Evolutionary conservation across 2,888 invertebrate species (phyloP), one percentile per base, ranked within the genome.

Genomic region (Magallana nippona): DNA sequence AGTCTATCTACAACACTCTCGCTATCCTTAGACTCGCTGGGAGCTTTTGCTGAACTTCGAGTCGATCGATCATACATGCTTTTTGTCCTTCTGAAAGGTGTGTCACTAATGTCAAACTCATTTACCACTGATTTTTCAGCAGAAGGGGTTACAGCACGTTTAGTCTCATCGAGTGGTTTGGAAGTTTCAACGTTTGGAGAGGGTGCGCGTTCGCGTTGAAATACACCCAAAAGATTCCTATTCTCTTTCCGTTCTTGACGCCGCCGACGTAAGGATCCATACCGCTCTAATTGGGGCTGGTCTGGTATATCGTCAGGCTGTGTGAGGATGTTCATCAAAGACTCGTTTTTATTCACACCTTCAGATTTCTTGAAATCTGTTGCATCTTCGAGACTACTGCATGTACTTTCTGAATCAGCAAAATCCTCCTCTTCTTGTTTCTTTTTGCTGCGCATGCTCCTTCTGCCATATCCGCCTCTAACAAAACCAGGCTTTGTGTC

Each of bases 171-270:
- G 2, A 79, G 62, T n/a, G 85, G 86, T 71, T 86, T 89, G 44
- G 58, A 17, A 55, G 88, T 87, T 77, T 88, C 88, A 19, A 90
- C 82, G 78, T 87, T 87, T 27, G 92, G 92, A 13, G 93, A 93
- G 5, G 92, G 86, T 2, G 92, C 92, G 19, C 93, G 85, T 87
- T 93, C 93, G n/a, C 93, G 87, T 5, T 87, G 83, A 71, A 63
- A 82, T 10, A 86, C 85, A 19, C 89, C 89, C 11, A 89, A 83
- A 15, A 83, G 83, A 82, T 83, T 89, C 19, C 87, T 84, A 55
- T 87, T 87, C 32, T 89, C 89, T 55, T 86, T 85, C 63, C 91
- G 85, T 78, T 90, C 92, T 78, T 88, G 88, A 44, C 89, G 86
- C 62, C 91, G 88, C 78, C 90, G 86, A 44, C 92, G 88, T 55